Evolutionary conservation across 2,113 vertebrate genomes (phyloP).

Genomic region (Cololabis saira): DNA sequence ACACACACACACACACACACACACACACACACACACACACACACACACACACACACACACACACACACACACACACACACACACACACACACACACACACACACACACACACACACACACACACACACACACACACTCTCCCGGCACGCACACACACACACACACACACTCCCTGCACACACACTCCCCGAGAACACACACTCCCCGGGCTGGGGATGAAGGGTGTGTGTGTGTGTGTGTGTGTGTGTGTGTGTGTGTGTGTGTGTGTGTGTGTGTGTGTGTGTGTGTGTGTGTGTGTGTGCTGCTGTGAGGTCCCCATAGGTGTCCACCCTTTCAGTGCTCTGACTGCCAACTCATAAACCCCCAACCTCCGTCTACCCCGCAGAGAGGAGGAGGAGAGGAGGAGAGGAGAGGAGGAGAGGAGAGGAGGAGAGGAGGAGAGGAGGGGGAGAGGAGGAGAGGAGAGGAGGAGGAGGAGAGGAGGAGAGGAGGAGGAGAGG

Average conservation of each 20-base stretch:
- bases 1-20: too few species aligned
- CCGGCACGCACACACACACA: too few species aligned
- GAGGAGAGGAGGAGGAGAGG: slow-evolving; percentile 5
- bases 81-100: too few species aligned
- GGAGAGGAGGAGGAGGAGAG: slow-evolving; percentile 25
- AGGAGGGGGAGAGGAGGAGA: slow-evolving; percentile 1
- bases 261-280: slow-evolving; percentile 33
- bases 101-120: too few species aligned
- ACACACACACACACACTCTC: too few species aligned
- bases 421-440: slow-evolving; percentile 20
- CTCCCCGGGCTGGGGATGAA: slow-evolving; percentile 46
- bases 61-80: too few species aligned
- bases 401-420: slow-evolving; percentile 14
- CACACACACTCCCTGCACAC: too few species aligned
- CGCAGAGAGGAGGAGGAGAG: slow-evolving; percentile 29
- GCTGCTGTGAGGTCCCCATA: slow-evolving; percentile 69
- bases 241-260: slow-evolving; percentile 16
- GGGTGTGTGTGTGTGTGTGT: slow-evolving; percentile 32
- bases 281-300: slow-evolving; percentile 25
- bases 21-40: too few species aligned
- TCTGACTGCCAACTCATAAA: slow-evolving; percentile 68
- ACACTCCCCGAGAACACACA: too few species aligned
- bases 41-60: too few species aligned
- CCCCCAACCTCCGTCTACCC: slow-evolving; percentile 51
- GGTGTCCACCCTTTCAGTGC: slow-evolving; percentile 73